A percentile compares a stretch with the other conserved stretches of the same genome.
These are phyloP conservation scores for Rhinopomastus cyanomelas DNA, from an alignment of 2,113 vertebrate genomes.

Conservation along the genomic window DNA sequence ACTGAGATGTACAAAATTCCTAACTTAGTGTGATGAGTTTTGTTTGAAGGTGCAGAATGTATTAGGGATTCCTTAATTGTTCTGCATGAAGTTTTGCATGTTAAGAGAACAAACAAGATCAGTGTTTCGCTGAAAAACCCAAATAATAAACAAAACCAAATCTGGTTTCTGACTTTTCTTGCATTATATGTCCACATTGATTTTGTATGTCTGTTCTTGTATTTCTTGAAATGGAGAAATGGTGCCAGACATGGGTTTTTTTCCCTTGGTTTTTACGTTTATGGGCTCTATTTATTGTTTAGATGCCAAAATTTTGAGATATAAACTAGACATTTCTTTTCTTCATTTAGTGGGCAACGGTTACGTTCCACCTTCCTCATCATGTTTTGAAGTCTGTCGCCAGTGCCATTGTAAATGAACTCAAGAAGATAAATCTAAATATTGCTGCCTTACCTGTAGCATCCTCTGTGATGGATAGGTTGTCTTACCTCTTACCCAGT, in stretches of 20 bases:
- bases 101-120: not conserved
- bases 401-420: conserved; percentile 94
- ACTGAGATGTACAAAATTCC: not conserved
- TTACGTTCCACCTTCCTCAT: conserved; percentile 97
- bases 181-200: fast-evolving
- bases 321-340: not conserved
- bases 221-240: not conserved
- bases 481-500: conserved; percentile 98
- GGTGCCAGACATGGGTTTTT: fast-evolving
- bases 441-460: conserved; percentile 98
- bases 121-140: not conserved
- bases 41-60: not conserved
- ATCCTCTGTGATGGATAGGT: conserved; percentile 98
- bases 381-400: conserved; percentile 94
- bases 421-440: conserved; percentile 99
- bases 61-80: not conserved
- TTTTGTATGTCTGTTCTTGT: not conserved
- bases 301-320: not conserved
- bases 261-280: not conserved
- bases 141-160: not conserved
- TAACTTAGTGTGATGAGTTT: not conserved
- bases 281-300: not conserved
- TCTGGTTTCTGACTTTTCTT: not conserved
- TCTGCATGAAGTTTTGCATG: not conserved
- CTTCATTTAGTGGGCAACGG: conserved; percentile 91